Conservation (phyloP, 2,888 invertebrate species). For the Amblyteles armatorius region DNA sequence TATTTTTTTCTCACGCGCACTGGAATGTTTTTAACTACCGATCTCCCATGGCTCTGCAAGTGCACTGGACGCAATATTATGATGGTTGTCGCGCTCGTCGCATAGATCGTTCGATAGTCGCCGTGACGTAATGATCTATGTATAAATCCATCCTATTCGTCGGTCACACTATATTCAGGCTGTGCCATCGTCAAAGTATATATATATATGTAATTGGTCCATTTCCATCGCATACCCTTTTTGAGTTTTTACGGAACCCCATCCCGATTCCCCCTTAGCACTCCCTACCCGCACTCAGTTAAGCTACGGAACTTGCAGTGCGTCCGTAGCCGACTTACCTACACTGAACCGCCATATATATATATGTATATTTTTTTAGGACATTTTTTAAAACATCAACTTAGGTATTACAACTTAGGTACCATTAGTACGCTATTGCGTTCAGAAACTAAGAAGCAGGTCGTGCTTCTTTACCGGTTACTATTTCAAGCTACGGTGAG, state of each 20-base stretch:
- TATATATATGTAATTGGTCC: no score
- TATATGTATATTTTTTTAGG: not conserved
- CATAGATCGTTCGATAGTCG: not conserved
- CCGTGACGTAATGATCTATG: slow-evolving; percentile 28
- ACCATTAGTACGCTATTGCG: not conserved
- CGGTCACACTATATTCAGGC: not conserved
- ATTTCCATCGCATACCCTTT: no score
- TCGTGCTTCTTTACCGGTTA: not conserved
- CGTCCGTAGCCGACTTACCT: no score
- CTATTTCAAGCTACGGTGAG: not conserved
- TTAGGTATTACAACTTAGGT: not conserved
- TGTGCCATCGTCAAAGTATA: not conserved
- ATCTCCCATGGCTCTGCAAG: not conserved
- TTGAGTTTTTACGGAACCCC: no score
- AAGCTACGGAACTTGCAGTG: no score
- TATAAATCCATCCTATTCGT: not conserved
- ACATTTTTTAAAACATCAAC: not conserved
- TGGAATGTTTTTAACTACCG: not conserved
- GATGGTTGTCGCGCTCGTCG: not conserved
- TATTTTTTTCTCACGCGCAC: not conserved
- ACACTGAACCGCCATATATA: no score
- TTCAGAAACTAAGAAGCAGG: not conserved
- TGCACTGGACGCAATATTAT: not conserved
- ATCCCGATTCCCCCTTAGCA: no score
- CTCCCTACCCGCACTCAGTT: no score